Evolutionary conservation across 2,113 vertebrate species (phyloP), one percentile per base, ranked within the genome.

Genomic region (Hemicordylus capensis): DNA sequence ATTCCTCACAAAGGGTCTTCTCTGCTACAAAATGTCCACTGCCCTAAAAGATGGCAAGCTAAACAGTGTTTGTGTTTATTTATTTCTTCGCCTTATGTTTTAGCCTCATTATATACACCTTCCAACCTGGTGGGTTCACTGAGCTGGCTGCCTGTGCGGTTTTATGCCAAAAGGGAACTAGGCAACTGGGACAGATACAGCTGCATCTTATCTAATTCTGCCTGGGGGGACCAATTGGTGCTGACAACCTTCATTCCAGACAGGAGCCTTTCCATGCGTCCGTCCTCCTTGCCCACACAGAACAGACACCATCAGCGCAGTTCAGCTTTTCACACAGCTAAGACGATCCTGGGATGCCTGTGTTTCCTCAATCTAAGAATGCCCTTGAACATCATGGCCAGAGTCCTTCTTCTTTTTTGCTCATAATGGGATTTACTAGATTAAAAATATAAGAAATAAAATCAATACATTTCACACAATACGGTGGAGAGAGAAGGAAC

Each of bases 141-240:
- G 77, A 61, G 86, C 73, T 0, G 78, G 59, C 84, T 93, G 91
- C 87, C 89, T 15, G 2, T 77, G 83, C 73, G 58, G 64, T 91
- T 95, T 92, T 90, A 89, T 92, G 89, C 87, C 89, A 87, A 83
- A 89, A 89, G 85, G 73, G 69, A 91, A 24, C 77, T 79, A 67
- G 75, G 87, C 89, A 89, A 80, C 78, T 93, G 87, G 77, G 93
- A 88, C 86, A 92, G 70, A 82, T 89, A 90, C 89, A 93, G 87
- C 85, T 91, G 89, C 87, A 94, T 93, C 31, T 67, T 85, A 89
- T 92, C 92, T 93, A 89, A 89, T 76, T 94, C 91, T 85, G 92
- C 90, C 86, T 85, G 69, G 86, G 69, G 91, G 81, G 64, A 80
- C 75, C 88, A 94, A 94, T 91, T 93, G 93, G 90, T 91, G 72